Conservation (phyloP, 1,140 invertebrate species). For the Lepidurus packardi region DNA sequence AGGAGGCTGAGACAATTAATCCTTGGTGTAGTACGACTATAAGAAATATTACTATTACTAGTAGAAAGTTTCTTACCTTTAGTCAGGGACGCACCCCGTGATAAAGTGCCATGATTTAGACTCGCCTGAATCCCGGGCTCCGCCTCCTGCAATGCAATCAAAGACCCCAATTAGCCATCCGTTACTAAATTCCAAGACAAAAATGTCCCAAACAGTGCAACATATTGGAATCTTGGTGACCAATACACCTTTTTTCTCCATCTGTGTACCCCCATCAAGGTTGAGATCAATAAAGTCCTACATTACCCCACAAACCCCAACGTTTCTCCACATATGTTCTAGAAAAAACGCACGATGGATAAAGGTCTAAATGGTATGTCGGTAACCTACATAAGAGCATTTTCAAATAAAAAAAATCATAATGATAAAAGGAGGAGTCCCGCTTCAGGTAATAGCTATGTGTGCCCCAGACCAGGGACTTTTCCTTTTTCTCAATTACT, state of each 20-base stretch:
- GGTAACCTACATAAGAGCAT: neutral
- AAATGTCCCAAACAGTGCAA: neutral
- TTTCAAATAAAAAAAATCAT: constrained; percentile 4
- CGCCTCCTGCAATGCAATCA: constrained; percentile 20
- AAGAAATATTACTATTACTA: neutral
- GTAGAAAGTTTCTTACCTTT: constrained; percentile 19
- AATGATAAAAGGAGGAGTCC: neutral
- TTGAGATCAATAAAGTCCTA: neutral
- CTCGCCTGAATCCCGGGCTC: constrained; percentile 6
- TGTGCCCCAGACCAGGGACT: neutral
- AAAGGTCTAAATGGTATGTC: neutral
- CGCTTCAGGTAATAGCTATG: neutral
- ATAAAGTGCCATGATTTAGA: constrained; percentile 11
- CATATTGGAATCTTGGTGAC: neutral
- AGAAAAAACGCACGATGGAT: neutral
- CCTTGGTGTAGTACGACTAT: neutral
- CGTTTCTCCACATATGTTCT: neutral
- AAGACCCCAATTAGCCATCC: constrained; percentile 3
- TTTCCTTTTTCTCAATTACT: neutral
- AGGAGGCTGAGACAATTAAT: neutral
- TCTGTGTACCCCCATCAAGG: neutral
- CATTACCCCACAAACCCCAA: neutral
- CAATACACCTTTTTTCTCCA: neutral
- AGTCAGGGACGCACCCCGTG: constrained; percentile 6
- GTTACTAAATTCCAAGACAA: neutral